Evolutionary conservation across 2,113 vertebrate genomes (phyloP).

Genomic region (Aphelocoma coerulescens): DNA sequence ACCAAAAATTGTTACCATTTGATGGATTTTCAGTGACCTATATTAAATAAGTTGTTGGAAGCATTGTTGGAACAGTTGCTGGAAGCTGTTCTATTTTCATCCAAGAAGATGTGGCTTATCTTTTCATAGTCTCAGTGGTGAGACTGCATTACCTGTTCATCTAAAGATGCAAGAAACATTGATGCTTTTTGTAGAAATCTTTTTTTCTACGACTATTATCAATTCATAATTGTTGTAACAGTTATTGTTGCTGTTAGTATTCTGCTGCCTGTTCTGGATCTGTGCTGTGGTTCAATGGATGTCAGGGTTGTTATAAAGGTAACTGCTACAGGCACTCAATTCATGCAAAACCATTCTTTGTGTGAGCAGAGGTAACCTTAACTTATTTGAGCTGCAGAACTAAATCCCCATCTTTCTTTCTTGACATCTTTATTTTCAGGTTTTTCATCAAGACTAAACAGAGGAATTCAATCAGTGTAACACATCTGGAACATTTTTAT

Average conservation of each 20-base stretch:
- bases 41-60: conserved; percentile 27
- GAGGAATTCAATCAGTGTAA: not conserved
- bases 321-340: not conserved
- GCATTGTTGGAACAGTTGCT: conserved; percentile 7
- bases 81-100: conserved; percentile 2
- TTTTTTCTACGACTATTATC: not conserved
- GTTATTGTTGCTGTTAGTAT: not conserved
- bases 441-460: conserved; percentile 11
- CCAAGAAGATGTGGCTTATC: not conserved
- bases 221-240: not conserved
- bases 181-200: not conserved
- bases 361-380: not conserved
- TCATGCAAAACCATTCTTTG: not conserved
- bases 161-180: not conserved
- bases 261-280: conserved; percentile 47
- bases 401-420: conserved; percentile 27
- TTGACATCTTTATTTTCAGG: conserved; percentile 20
- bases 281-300: conserved; percentile 18
- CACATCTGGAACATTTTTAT: not conserved
- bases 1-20: conserved; percentile 61
- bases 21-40: conserved; percentile 45
- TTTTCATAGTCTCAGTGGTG: not conserved
- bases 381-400: not conserved
- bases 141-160: not conserved
- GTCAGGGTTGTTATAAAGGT: not conserved